Base-by-base conservation (phyloP, 37 sponge, comb jelly and placozoan genomes). In the Oopsacas minuta region DNA sequence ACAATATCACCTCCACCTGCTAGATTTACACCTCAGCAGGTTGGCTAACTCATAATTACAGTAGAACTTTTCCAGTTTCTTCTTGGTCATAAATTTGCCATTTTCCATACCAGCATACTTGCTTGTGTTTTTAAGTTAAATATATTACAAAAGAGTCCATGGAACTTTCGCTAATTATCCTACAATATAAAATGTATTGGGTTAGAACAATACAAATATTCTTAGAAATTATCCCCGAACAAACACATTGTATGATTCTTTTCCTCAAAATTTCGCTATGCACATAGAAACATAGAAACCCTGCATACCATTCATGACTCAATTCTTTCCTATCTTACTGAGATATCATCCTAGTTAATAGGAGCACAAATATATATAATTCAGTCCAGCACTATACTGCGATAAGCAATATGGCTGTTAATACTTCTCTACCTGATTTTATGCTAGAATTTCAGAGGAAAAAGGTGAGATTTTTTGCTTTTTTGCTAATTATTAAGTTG, bases 381-480 rank as follows among this genome's bases (percentile, higher is more conserved):
- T 17, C 49, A 15, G 49, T 8, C 8, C 15, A 42, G 49, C 15
- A 8, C 8, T 42, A 42, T 42, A 15, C 15, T 61, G 75, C 28
- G 28, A 61, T n/a, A n/a, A n/a, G n/a, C n/a, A n/a, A n/a, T n/a
- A n/a, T 61, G 75, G 75, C 75, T 61, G 75, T 61, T 61, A 61
- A 61, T 12, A 61, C 32, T n/a, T 32, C 5, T 25, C 5, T 61
- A 3, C 75, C 75, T 25, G 75, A 61, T 61, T 61, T 61, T 61
- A 61, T 61, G 75, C 7, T 61, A 10, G 75, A 61, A n/a, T 61
- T 61, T 61, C 28, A 61, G 30, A 61, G 75, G 28, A 61, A 34
- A n/a, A 61, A 61, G 75, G 75, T 61, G 28, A n/a, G n/a, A n/a
- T n/a, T n/a, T n/a, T n/a, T n/a, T n/a, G n/a, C n/a, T n/a, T n/a